These are phyloP conservation scores for Thunnus thynnus DNA, from an alignment of 2,113 vertebrate species.

Conservation along the genomic window DNA sequence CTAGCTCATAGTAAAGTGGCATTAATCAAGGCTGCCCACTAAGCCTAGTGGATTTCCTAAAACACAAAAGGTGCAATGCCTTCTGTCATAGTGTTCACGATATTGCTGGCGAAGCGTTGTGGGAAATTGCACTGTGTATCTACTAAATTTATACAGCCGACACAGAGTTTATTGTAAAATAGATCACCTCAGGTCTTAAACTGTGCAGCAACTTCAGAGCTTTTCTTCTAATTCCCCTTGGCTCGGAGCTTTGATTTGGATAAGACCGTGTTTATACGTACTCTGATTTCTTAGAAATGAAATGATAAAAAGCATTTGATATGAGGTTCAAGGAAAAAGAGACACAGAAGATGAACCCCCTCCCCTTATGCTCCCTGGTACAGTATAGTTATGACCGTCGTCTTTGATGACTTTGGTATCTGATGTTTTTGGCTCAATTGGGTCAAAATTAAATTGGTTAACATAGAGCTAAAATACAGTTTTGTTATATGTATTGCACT, in stretches of 20 bases:
- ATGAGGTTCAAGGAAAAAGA: constrained; percentile 28
- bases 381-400: not conserved
- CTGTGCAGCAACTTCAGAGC: not conserved
- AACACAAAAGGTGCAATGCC: constrained; percentile 30
- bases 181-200: constrained; percentile 12
- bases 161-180: constrained; percentile 25
- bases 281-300: constrained; percentile 39
- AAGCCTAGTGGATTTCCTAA: constrained; percentile 48
- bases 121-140: constrained; percentile 43
- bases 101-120: constrained; percentile 43
- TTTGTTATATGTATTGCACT: not conserved
- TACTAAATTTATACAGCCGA: constrained; percentile 6
- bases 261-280: constrained; percentile 17
- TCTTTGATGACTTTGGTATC: not conserved
- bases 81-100: constrained; percentile 18
- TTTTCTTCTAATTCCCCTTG: constrained; percentile 8
- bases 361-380: not conserved
- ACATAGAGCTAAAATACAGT: not conserved
- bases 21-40: constrained; percentile 59
- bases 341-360: constrained; percentile 8
- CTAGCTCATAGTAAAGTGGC: constrained; percentile 38
- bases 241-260: constrained; percentile 16
- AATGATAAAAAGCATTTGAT: constrained; percentile 32
- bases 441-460: not conserved
- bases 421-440: not conserved